These are phyloP conservation scores for Hemaris fuciformis DNA, from an alignment of 2,888 invertebrate species.

Conservation along the genomic window DNA sequence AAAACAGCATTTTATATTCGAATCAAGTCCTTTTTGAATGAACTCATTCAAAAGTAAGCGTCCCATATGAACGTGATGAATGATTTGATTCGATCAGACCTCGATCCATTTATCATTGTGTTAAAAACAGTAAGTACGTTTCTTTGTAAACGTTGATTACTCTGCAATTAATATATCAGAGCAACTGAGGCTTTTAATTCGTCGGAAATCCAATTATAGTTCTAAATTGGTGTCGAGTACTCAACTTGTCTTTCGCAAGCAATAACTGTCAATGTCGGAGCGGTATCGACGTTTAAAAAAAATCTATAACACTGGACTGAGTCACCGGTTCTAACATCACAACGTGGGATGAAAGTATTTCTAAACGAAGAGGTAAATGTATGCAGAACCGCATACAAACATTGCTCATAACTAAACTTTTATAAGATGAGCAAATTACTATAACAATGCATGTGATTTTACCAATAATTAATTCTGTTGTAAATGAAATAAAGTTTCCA, in stretches of 20 bases:
- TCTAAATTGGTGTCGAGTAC: neutral
- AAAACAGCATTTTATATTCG: too few relatives aligned
- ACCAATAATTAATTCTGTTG: too few relatives aligned
- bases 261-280: conserved; percentile 20
- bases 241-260: neutral
- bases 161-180: neutral
- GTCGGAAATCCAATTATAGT: conserved; percentile 6
- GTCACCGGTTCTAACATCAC: neutral
- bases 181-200: neutral
- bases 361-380: neutral
- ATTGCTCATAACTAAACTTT: too few relatives aligned
- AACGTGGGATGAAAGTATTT: neutral
- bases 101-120: neutral
- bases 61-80: neutral
- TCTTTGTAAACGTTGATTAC: neutral
- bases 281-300: neutral
- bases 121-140: neutral
- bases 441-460: too few relatives aligned
- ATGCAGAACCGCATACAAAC: neutral
- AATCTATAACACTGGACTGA: neutral
- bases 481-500: too few relatives aligned
- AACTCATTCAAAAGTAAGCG: neutral
- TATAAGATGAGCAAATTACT: too few relatives aligned
- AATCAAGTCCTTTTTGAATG: too few relatives aligned
- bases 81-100: neutral